Conservation (phyloP, 2,888 invertebrate genomes). For the Zelleria hepariella region DNA sequence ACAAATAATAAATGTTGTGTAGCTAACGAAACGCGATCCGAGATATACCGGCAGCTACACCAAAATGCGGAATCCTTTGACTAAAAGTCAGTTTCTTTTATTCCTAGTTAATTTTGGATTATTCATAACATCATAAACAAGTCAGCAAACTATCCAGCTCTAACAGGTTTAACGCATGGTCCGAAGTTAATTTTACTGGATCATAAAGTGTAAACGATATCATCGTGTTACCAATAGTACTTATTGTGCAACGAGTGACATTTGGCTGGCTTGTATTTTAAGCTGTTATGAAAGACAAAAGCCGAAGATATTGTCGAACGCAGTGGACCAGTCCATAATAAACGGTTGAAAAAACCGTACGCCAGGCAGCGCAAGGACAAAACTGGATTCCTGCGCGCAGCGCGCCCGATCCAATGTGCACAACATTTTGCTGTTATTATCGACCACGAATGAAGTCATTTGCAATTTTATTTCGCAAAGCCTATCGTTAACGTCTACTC, state of each 20-base stretch:
- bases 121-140: no score
- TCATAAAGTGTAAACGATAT: background rate
- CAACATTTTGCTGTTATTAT: background rate
- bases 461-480: background rate
- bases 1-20: no score
- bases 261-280: background rate
- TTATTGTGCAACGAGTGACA: conserved; percentile 4
- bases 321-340: conserved; percentile 5
- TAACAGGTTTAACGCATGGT: no score
- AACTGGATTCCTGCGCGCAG: conserved; percentile 25
- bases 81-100: no score
- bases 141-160: no score
- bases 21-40: no score
- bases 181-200: no score
- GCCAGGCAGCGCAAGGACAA: conserved; percentile 23
- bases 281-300: background rate
- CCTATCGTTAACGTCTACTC: background rate
- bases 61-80: no score
- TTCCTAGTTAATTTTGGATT: no score
- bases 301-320: background rate
- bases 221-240: background rate
- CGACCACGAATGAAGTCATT: background rate
- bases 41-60: no score
- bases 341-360: conserved; percentile 16
- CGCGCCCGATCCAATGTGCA: conserved; percentile 1